Conservation (phyloP, 2,113 vertebrate species). For the Quiscalus mexicanus region DNA sequence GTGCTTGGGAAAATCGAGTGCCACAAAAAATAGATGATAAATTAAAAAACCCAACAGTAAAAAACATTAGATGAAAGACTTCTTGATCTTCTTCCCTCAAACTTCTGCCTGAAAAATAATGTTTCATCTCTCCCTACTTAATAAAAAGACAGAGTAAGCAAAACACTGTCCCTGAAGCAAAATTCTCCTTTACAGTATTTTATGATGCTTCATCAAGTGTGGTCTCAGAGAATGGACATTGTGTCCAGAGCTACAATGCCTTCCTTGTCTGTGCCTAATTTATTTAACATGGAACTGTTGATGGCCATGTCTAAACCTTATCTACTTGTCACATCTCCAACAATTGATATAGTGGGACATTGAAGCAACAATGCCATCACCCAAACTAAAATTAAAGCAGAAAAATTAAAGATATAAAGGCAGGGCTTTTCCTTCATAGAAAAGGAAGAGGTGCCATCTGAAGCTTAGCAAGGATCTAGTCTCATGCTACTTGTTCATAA, state of each 20-base stretch:
- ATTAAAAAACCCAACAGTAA: constrained; percentile 24
- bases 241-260: background rate
- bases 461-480: background rate
- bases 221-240: background rate
- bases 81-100: constrained; percentile 31
- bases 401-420: background rate
- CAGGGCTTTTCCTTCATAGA: background rate
- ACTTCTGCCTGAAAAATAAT: constrained; percentile 15
- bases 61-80: constrained; percentile 48
- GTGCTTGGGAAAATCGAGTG: background rate
- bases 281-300: background rate
- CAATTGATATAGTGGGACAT: background rate
- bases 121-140: background rate
- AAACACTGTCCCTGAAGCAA: background rate
- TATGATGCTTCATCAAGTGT: background rate
- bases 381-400: background rate
- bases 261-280: background rate
- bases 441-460: background rate
- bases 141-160: constrained; percentile 35
- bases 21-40: background rate
- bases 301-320: background rate
- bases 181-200: background rate
- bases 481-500: background rate
- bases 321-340: background rate
- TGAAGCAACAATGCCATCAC: background rate